These are phyloP conservation scores for Odontesthes bonariensis DNA, from an alignment of 2,113 vertebrate species.

Conservation along the genomic window DNA sequence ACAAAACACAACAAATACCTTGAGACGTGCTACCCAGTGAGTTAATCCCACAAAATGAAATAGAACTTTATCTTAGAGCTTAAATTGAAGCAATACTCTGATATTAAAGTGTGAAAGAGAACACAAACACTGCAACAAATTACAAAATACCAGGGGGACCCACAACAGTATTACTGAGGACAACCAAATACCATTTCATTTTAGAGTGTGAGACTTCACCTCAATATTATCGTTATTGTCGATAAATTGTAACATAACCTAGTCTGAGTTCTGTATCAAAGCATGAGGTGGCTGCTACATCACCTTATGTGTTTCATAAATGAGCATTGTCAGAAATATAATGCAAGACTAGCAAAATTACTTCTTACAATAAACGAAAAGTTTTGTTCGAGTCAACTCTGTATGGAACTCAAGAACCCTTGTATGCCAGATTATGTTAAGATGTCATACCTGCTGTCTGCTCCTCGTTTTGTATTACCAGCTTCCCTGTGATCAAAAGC, in stretches of 20 bases:
- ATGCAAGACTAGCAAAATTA: conserved; percentile 2
- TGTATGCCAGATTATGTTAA: conserved; percentile 34
- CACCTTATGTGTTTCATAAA: conserved; percentile 11
- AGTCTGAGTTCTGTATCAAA: conserved; percentile 43
- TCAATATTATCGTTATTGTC: conserved; percentile 70
- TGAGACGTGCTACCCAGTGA: conserved; percentile 79
- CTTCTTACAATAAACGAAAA: conserved; percentile 4
- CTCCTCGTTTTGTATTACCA: conserved; percentile 68
- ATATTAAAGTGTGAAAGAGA: conserved; percentile 85
- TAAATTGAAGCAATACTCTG: conserved; percentile 84
- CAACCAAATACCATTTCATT: conserved; percentile 75
- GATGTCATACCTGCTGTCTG: conserved; percentile 40
- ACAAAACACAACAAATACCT: conserved; percentile 85
- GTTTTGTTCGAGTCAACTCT: conserved; percentile 9
- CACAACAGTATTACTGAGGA: conserved; percentile 72
- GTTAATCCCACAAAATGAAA: conserved; percentile 86
- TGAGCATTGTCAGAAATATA: conserved; percentile 28
- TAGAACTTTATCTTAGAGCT: conserved; percentile 82
- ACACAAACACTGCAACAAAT: conserved; percentile 83
- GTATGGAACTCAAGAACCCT: conserved; percentile 1
- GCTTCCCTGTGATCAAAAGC: conserved; percentile 70
- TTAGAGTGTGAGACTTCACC: conserved; percentile 54
- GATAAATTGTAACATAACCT: conserved; percentile 62
- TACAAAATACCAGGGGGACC: conserved; percentile 81
- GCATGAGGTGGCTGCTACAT: conserved; percentile 5